Evolutionary conservation across 2,888 invertebrate genomes (phyloP), one percentile per base, ranked within the genome.

Genomic region (Dolichopus griseipennis): DNA sequence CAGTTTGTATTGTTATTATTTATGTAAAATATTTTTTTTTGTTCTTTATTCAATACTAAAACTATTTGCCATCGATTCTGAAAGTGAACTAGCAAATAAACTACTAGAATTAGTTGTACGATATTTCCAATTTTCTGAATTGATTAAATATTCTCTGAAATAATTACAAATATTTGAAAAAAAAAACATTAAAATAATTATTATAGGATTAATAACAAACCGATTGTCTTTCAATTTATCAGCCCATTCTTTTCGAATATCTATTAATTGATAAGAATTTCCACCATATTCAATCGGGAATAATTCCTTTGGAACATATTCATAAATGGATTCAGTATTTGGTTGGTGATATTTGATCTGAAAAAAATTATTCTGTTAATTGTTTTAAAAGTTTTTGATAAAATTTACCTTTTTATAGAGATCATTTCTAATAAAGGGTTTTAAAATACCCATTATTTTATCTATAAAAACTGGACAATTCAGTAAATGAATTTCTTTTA

Each of bases 291-390:
- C 90, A 33, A 83, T 82, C 0, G 90, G 90, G 66, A 90, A 74
- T 69, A 89, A 78, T 64, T 88, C 86, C 72, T 82, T 83, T 0
- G 90, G 86, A 61, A 90, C 83, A 73, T 84, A 86, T 67, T 88
- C 83, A 75, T 84, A 87, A 0, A 90, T 77, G 0, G 88, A 87
- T 5, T 84, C 84, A 0, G 89, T 85, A 73, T 86, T 86, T 0
- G 89, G 88, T 71, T 85, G 82, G 77, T 90, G 90, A 78, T 89
- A 89, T 73, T 88, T 87, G 34, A 90, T 84, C 88, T 89, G 77
- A 64, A 67, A 61, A 21, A 43, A 22, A 27, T 66, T 37, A 34
- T 34, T 37, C 12, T 37, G 8, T 10, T 10, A 37, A 12, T 37
- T 62, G 4, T 52, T 20, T 15, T 7, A 64, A 65, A 66, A 22